These are phyloP conservation scores for Chouioia cunea DNA, from an alignment of 2,888 invertebrate genomes.

Conservation along the genomic window DNA sequence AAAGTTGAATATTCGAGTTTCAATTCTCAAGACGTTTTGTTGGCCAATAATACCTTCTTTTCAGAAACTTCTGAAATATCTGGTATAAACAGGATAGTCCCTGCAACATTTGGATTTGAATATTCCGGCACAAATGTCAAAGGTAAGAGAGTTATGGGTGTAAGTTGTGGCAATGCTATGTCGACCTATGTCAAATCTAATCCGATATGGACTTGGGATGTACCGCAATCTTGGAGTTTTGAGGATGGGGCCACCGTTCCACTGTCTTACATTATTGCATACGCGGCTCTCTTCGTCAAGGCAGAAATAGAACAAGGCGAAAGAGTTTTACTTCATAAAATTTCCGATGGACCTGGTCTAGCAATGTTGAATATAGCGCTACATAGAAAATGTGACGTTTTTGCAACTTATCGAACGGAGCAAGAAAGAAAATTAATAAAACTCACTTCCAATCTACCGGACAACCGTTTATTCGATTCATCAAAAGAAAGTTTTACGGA, in stretches of 20 bases:
- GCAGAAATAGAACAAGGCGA: slow-evolving; percentile 70
- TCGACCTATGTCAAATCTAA: slow-evolving; percentile 71
- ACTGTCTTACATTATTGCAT: slow-evolving; percentile 74
- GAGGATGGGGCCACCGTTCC: slow-evolving; percentile 78
- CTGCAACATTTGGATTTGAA: slow-evolving; percentile 73
- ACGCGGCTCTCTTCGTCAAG: slow-evolving; percentile 73
- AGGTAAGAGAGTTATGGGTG: slow-evolving; percentile 69
- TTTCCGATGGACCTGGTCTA: slow-evolving; percentile 76
- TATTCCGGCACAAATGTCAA: slow-evolving; percentile 73
- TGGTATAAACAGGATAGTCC: slow-evolving; percentile 74
- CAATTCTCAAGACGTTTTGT: slow-evolving; percentile 76
- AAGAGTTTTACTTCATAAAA: slow-evolving; percentile 66
- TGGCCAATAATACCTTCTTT: slow-evolving; percentile 88
- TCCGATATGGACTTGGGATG: slow-evolving; percentile 69
- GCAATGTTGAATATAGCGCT: slow-evolving; percentile 76
- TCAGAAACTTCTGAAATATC: slow-evolving; percentile 80
- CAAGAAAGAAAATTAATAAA: slow-evolving; percentile 72
- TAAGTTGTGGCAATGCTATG: slow-evolving; percentile 64
- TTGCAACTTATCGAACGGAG: slow-evolving; percentile 73
- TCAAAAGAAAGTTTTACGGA: slow-evolving; percentile 86
- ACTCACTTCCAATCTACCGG: slow-evolving; percentile 69
- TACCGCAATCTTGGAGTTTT: slow-evolving; percentile 74
- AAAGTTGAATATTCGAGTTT: slow-evolving; percentile 82
- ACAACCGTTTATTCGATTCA: slow-evolving; percentile 83
- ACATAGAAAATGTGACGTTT: slow-evolving; percentile 72